These are phyloP conservation scores for Cyclina sinensis DNA, from an alignment of 1,140 invertebrate genomes.

Conservation along the genomic window DNA sequence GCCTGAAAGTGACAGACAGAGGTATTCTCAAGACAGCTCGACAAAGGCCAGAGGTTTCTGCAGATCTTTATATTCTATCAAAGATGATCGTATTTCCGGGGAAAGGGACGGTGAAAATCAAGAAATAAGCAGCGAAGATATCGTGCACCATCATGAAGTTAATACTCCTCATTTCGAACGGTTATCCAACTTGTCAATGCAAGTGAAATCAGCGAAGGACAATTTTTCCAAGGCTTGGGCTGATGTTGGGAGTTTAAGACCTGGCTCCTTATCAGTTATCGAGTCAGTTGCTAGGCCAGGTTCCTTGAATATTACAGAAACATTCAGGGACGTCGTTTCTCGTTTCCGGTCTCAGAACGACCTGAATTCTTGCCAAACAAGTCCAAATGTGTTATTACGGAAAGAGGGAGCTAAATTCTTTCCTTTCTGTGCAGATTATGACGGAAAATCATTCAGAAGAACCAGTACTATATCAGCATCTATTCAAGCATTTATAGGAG, in stretches of 20 bases:
- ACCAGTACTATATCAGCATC: background rate
- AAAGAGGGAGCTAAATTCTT: background rate
- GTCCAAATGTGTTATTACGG: background rate
- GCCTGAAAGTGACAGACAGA: no score
- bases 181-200: no score
- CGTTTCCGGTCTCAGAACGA: background rate
- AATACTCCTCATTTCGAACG: no score
- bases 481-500: background rate
- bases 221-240: background rate
- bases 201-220: no score
- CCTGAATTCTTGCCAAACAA: background rate
- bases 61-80: no score
- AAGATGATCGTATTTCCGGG: no score
- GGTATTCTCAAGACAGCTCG: no score
- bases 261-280: background rate
- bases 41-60: no score
- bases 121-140: no score
- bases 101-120: no score
- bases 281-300: background rate
- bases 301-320: background rate
- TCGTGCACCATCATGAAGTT: no score
- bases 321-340: background rate
- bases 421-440: constrained; percentile 14
- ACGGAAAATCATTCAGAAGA: background rate
- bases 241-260: background rate